Evolutionary conservation across 2,888 invertebrate species (phyloP), one percentile per base, ranked within the genome.

Genomic region (Cephonodes hylas): DNA sequence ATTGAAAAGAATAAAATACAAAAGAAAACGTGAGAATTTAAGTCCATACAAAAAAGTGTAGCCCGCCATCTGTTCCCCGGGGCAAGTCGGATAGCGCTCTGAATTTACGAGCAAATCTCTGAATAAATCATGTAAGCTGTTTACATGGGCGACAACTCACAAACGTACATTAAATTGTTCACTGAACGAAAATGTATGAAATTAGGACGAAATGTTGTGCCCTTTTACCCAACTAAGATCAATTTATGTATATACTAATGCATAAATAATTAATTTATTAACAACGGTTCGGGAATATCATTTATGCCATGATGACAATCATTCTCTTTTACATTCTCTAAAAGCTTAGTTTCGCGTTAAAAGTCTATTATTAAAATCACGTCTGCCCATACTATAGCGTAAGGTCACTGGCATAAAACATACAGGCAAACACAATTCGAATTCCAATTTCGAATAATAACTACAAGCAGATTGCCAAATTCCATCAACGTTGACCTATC

Each of bases 51-150:
- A 82, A 86, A 81, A 77, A 75, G 69, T 79, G 77, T 77, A 76
- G 83, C 77, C 71, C 72, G 68, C 80, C 87, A 88, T 87, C 83
- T 89, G 88, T 73, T 80, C 70, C 74, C 70, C 70, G 68, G 74
- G 73, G 72, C 73, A 66, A 65, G 67, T 72, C 67, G 71, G 70
- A 74, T 67, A 74, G 66, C 68, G 74, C 71, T 70, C 71, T 69
- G 77, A 80, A 80, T 82, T 81, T 80, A 80, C 72, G 80, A 76
- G 68, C 69, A 71, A 79, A 79, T 77, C 75, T 73, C 73, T 77
- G 77, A 82, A 86, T 86, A 85, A 82, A 83, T 83, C 79, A 85
- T 74, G 71, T 66, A 61, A 69, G 65, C 65, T 68, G 64, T 68
- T 72, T 67, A 68, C 69, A 64, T 64, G 63, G 68, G 66, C 63